phyloP scores from a whole-genome alignment of 2,113 vertebrate genomes.

The Phalacrocorax aristotelis region DNA sequence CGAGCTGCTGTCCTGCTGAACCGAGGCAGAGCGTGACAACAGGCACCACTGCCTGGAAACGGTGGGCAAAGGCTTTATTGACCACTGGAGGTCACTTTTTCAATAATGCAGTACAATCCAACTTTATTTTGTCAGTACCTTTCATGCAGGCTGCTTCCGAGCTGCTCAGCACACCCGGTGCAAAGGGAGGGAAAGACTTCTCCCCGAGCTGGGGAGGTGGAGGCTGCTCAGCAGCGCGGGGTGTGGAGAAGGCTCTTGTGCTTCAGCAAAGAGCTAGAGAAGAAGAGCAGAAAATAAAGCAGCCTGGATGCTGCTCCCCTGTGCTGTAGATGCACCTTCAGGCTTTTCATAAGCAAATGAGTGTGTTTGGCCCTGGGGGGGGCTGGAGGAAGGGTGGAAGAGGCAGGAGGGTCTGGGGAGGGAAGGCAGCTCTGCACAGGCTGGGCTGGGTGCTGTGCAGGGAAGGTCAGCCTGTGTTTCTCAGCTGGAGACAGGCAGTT shows the following conservation, averaged over 20 bases:
- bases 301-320: background rate
- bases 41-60: constrained; percentile 67
- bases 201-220: background rate
- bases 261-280: background rate
- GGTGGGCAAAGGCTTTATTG: constrained; percentile 72
- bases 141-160: constrained; percentile 58
- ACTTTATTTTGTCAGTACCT: constrained; percentile 75
- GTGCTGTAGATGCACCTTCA: background rate
- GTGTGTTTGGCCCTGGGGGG: background rate
- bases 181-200: background rate
- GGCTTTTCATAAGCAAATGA: background rate
- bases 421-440: background rate
- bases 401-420: background rate
- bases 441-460: background rate
- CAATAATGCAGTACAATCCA: constrained; percentile 76
- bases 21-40: constrained; percentile 45
- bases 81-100: constrained; percentile 77
- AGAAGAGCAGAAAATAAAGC: background rate
- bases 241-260: background rate
- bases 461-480: background rate
- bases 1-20: background rate
- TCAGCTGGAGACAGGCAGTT: background rate
- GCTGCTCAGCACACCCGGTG: background rate
- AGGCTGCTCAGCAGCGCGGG: background rate
- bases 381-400: background rate